These are phyloP conservation scores for Drosophila auraria DNA, from an alignment of 1,140 invertebrate genomes.

Conservation along the genomic window DNA sequence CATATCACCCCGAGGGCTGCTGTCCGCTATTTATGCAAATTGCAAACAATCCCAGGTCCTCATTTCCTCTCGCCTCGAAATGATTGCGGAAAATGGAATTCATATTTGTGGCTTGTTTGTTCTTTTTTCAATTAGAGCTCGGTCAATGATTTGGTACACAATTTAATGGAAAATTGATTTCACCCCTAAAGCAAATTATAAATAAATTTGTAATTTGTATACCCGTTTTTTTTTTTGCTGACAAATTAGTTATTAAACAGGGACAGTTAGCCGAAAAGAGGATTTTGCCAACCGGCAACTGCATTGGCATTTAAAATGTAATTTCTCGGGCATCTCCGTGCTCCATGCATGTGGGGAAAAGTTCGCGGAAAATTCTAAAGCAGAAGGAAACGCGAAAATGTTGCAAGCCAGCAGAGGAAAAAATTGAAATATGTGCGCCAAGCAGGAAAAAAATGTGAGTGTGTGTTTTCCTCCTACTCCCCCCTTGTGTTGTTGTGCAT, in stretches of 20 bases:
- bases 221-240: not conserved
- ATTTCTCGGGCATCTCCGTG: conserved; percentile 40
- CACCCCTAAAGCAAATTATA: conserved; percentile 18
- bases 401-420: conserved; percentile 37
- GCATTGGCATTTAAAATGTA: conserved; percentile 71
- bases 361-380: conserved; percentile 52
- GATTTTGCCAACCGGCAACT: not conserved
- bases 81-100: conserved; percentile 48
- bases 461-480: conserved; percentile 1
- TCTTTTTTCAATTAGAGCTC: conserved; percentile 54
- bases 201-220: conserved; percentile 18
- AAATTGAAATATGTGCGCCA: conserved; percentile 66
- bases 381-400: conserved; percentile 50
- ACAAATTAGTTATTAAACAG: conserved; percentile 44
- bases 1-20: conserved; percentile 24
- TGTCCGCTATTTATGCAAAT: conserved; percentile 70
- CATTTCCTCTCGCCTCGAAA: conserved; percentile 39
- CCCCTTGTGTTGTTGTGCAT: conserved; percentile 43
- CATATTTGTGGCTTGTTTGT: conserved; percentile 58
- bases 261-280: conserved; percentile 5
- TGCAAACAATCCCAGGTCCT: conserved; percentile 42
- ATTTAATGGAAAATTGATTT: conserved; percentile 52
- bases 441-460: conserved; percentile 31
- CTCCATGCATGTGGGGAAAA: conserved; percentile 39
- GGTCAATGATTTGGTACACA: conserved; percentile 48